phyloP scores from a whole-genome alignment of 1,140 invertebrate genomes.

The Onthophagus taurus region DNA sequence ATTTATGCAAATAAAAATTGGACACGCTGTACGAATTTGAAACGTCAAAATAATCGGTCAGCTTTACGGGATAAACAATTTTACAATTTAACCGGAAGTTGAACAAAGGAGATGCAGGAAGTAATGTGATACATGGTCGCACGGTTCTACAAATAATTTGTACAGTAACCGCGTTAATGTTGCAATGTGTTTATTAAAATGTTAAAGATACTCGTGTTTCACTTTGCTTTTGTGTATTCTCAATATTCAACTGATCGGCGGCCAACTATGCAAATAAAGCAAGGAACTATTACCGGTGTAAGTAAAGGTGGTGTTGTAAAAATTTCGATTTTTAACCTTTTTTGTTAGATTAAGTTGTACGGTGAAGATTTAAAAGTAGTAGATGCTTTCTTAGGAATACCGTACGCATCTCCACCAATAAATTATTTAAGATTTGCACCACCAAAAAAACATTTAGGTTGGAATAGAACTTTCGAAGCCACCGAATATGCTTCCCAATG shows the following conservation, averaged over 20 bases:
- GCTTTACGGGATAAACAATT: no score
- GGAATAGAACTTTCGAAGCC: constrained; percentile 25
- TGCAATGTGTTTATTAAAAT: neutral
- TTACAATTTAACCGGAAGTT: constrained; percentile 11
- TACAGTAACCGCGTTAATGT: no score
- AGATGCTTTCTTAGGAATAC: constrained; percentile 22
- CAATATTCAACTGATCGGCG: constrained; percentile 12
- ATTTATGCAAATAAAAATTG: no score
- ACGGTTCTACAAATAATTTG: no score
- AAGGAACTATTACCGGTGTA: constrained; percentile 22
- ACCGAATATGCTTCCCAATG: constrained; percentile 19
- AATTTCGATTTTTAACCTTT: neutral
- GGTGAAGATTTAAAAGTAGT: constrained; percentile 12
- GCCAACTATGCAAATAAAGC: constrained; percentile 17
- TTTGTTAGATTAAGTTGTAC: constrained; percentile 18
- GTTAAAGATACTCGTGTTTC: neutral
- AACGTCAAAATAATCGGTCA: no score
- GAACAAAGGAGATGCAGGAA: constrained; percentile 7
- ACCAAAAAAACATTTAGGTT: constrained; percentile 22
- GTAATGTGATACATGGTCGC: no score
- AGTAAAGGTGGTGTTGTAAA: neutral
- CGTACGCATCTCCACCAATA: constrained; percentile 25
- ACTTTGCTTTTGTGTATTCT: no score
- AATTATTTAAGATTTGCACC: constrained; percentile 24
- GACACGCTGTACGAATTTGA: no score